Evolutionary conservation across 2,888 invertebrate species (phyloP).

Genomic region (Anodontia alba): DNA sequence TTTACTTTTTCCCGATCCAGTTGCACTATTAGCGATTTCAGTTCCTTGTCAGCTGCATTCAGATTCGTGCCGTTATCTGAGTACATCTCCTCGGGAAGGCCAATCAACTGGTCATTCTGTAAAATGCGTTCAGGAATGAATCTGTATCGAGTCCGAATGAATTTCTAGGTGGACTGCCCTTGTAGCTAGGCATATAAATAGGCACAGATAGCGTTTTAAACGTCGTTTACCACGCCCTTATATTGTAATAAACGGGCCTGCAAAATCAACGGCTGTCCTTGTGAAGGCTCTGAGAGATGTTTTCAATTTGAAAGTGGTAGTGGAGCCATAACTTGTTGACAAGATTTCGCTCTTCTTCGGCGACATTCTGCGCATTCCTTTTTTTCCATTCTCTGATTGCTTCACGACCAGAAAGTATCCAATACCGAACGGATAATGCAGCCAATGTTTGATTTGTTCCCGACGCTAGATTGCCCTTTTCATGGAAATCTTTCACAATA

Average conservation of each 20-base stretch:
- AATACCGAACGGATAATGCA: slow-evolving; percentile 22
- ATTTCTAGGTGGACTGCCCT: too few species aligned
- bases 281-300: slow-evolving; percentile 11
- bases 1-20: slow-evolving; percentile 36
- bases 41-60: slow-evolving; percentile 29
- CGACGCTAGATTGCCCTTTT: neutral
- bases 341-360: slow-evolving; percentile 9
- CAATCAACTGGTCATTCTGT: slow-evolving; percentile 34
- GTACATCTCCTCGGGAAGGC: slow-evolving; percentile 29
- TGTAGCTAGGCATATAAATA: too few species aligned
- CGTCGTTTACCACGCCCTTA: too few species aligned
- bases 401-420: slow-evolving; percentile 37
- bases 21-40: slow-evolving; percentile 18
- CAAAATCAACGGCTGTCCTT: neutral
- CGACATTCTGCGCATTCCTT: slow-evolving; percentile 31
- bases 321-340: slow-evolving; percentile 16
- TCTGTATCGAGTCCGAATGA: slow-evolving; percentile 16
- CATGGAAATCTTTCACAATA: slow-evolving; percentile 33
- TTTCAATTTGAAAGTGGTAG: slow-evolving; percentile 17
- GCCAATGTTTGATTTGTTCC: slow-evolving; percentile 34
- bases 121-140: slow-evolving; percentile 45
- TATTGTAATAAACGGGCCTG: too few species aligned
- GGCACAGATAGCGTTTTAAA: too few species aligned
- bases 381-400: slow-evolving; percentile 35
- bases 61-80: slow-evolving; percentile 52